Conservation (phyloP, 2,888 invertebrate species). For the Ceramica pisi region DNA sequence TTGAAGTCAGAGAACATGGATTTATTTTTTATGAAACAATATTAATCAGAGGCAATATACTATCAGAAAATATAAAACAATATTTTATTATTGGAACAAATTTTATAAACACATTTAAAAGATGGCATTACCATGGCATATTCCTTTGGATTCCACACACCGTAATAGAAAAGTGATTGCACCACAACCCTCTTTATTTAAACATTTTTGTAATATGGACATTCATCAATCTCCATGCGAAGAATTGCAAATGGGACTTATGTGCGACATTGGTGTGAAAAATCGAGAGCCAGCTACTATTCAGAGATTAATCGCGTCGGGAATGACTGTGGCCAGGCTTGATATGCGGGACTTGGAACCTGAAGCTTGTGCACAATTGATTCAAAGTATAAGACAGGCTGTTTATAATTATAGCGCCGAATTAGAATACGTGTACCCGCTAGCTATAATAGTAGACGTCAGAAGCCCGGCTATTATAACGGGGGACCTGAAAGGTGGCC, state of each 20-base stretch:
- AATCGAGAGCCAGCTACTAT: conserved; percentile 83
- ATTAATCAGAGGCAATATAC: not conserved
- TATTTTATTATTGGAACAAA: not conserved
- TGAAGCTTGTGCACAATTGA: conserved; percentile 83
- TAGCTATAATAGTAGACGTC: conserved; percentile 85
- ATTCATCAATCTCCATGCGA: conserved; percentile 83
- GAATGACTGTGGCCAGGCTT: conserved; percentile 87
- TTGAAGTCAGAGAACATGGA: not conserved
- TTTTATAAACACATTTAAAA: conserved; percentile 7
- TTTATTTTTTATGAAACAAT: not conserved
- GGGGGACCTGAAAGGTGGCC: conserved; percentile 85
- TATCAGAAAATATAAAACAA: too few relatives aligned
- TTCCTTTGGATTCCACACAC: conserved; percentile 81
- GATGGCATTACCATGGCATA: conserved; percentile 87
- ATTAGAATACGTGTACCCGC: conserved; percentile 87
- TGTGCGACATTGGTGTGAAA: conserved; percentile 85
- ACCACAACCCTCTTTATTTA: conserved; percentile 76
- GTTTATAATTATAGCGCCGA: conserved; percentile 88
- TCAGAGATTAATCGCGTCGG: conserved; percentile 85
- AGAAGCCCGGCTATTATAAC: conserved; percentile 84
- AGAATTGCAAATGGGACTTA: conserved; percentile 85
- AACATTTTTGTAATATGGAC: conserved; percentile 82
- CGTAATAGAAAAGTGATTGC: conserved; percentile 58
- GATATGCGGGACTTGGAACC: conserved; percentile 85
- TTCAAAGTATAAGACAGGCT: conserved; percentile 87